These are phyloP conservation scores for Thomomys bottae DNA, from an alignment of 2,113 vertebrate genomes.

Conservation along the genomic window DNA sequence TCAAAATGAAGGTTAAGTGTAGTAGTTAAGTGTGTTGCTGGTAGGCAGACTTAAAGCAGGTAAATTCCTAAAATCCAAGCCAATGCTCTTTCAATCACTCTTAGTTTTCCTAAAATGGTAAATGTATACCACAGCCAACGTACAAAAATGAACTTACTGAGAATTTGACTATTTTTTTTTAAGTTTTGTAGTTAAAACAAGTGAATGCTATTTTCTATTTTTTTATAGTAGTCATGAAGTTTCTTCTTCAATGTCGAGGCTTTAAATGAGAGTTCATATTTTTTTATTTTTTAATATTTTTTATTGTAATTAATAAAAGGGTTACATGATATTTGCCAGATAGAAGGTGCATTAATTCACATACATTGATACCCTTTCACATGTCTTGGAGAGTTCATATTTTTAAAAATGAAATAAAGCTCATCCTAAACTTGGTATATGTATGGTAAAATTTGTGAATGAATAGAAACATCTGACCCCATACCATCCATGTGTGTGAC, in stretches of 20 bases:
- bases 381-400: neutral
- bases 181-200: neutral
- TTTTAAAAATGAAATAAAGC: neutral
- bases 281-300: neutral
- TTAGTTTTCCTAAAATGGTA: neutral
- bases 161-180: neutral
- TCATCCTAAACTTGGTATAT: neutral
- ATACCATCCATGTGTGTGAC: no score
- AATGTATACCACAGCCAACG: neutral
- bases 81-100: neutral
- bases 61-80: neutral
- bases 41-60: neutral
- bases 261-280: neutral
- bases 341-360: no score
- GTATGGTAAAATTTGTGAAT: neutral
- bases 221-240: neutral
- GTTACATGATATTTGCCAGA: no score
- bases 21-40: neutral
- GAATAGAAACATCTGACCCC: neutral
- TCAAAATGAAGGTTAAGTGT: neutral
- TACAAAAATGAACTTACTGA: neutral
- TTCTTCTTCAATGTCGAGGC: neutral
- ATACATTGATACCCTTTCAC: no score
- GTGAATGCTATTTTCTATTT: neutral
- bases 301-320: no score